phyloP scores from a whole-genome alignment of 2,113 vertebrate species.

The Todiramphus chloris region DNA sequence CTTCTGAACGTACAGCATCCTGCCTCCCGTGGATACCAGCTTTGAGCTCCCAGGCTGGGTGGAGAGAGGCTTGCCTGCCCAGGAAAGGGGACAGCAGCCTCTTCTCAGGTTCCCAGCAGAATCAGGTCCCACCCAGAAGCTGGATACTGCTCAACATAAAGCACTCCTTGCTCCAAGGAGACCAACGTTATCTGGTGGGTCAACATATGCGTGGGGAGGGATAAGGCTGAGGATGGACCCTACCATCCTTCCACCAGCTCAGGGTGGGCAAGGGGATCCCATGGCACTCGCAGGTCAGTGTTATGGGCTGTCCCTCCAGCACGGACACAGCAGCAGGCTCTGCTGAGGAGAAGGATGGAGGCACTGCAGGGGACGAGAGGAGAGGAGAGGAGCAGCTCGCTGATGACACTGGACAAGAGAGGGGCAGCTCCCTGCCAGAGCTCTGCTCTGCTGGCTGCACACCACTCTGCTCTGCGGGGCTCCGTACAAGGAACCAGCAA shows the following conservation, averaged over 20 bases:
- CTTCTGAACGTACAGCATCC: constrained; percentile 54
- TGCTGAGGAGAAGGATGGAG: constrained; percentile 50
- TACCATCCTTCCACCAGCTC: constrained; percentile 89
- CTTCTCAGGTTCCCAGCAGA: background rate
- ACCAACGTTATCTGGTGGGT: too few relatives aligned
- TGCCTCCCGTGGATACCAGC: constrained; percentile 49
- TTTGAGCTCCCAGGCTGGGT: background rate
- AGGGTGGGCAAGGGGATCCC: constrained; percentile 85
- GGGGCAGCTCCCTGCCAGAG: fast-evolving
- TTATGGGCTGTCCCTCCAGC: constrained; percentile 64
- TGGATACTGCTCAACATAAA: background rate
- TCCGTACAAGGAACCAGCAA: background rate
- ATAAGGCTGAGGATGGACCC: background rate
- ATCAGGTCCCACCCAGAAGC: background rate
- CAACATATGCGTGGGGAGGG: background rate
- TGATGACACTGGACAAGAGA: background rate
- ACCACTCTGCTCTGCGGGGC: background rate
- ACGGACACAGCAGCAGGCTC: background rate
- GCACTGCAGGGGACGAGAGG: constrained; percentile 34
- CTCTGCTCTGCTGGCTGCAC: background rate
- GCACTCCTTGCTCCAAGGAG: background rate
- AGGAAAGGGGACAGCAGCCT: background rate
- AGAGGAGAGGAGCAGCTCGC: background rate
- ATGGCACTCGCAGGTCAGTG: constrained; percentile 82
- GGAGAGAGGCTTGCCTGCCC: constrained; percentile 52